Evolutionary conservation across 2,113 vertebrate genomes (phyloP).

Genomic region (Catharus minimus): DNA sequence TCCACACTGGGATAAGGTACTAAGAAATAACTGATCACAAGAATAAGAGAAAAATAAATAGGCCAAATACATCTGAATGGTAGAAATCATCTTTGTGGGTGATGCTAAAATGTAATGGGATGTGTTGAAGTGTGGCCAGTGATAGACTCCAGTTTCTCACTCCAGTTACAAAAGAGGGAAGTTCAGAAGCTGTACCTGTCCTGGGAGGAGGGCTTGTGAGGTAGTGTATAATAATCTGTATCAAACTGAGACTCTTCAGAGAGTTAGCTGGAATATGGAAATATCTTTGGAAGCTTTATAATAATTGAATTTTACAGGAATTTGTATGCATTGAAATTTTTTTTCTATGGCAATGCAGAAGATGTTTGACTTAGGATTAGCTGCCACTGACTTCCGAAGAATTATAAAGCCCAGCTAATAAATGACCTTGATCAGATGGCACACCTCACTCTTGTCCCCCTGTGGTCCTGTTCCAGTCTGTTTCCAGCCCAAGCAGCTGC

Average conservation of each 20-base stretch:
- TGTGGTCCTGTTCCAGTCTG: background rate
- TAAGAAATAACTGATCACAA: background rate
- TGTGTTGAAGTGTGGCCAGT: background rate
- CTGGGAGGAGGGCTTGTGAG: background rate
- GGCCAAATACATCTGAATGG: background rate
- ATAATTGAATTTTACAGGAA: background rate
- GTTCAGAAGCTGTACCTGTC: background rate
- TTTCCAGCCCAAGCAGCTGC: background rate
- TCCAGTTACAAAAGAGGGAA: background rate
- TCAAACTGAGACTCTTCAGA: background rate
- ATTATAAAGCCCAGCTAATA: background rate
- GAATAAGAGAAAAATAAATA: background rate
- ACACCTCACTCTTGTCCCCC: background rate
- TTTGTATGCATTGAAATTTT: background rate
- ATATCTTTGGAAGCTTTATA: background rate
- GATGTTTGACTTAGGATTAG: background rate
- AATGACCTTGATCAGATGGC: background rate
- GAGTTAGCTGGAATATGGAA: background rate
- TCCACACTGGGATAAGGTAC: background rate
- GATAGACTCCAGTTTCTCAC: background rate
- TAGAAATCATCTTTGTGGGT: background rate
- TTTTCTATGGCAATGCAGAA: background rate
- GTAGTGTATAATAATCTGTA: background rate
- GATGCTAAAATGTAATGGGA: background rate
- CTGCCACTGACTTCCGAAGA: background rate